phyloP scores from a whole-genome alignment of 2,113 vertebrate species.

The Leucopsar rothschildi region DNA sequence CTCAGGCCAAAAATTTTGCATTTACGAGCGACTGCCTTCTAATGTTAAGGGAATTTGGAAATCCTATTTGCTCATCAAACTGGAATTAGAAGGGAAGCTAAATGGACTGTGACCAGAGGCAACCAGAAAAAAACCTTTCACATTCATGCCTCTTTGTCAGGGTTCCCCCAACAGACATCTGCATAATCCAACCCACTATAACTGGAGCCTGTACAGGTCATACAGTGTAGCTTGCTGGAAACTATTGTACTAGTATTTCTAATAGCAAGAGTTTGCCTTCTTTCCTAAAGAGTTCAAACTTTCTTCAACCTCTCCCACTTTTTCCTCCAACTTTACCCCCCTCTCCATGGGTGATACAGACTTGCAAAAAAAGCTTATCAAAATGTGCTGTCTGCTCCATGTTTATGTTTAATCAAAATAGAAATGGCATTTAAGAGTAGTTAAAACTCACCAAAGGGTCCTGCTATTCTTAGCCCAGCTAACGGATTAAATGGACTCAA shows the following conservation, averaged over 20 bases:
- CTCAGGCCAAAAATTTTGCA: background rate
- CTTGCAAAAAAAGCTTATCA: background rate
- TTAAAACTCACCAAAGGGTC: slow-evolving; percentile 87
- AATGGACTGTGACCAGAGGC: background rate
- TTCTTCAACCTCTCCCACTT: background rate
- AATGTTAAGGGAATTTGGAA: background rate
- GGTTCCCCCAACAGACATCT: background rate
- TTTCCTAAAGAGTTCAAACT: background rate
- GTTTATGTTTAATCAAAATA: background rate
- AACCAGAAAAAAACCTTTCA: background rate
- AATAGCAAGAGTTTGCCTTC: background rate
- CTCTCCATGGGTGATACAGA: background rate
- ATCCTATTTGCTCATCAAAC: background rate
- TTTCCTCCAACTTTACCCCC: background rate
- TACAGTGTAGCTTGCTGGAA: background rate
- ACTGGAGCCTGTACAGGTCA: background rate
- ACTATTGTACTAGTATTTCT: fast-evolving
- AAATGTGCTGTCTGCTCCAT: background rate
- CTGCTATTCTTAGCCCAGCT: slow-evolving; percentile 89
- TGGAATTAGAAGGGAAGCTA: background rate
- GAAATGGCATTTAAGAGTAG: background rate
- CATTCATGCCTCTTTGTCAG: background rate
- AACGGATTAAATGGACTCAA: slow-evolving; percentile 93
- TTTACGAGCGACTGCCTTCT: background rate
- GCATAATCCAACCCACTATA: background rate